Conservation (phyloP, 2,113 vertebrate species). For the Sinocyclocheilus anshuiensis region DNA sequence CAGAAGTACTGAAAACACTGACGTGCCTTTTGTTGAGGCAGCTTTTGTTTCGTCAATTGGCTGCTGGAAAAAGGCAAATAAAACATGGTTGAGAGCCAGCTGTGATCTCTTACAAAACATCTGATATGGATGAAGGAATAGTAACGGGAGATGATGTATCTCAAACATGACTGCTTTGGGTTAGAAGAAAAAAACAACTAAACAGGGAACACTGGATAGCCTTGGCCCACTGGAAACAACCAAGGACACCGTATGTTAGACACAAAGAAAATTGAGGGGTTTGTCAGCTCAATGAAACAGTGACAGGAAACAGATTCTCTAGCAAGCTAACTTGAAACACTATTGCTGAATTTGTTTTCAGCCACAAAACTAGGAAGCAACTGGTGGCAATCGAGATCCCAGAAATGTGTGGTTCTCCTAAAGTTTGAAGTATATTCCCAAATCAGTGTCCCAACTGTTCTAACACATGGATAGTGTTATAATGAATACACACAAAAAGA, state of each 20-base stretch:
- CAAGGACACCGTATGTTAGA: conserved; percentile 55
- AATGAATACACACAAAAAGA: conserved; percentile 41
- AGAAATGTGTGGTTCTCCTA: conserved; percentile 61
- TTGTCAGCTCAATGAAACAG: conserved; percentile 1
- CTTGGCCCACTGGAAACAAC: conserved; percentile 65
- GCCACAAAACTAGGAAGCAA: conserved; percentile 54
- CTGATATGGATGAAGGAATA: conserved; percentile 65
- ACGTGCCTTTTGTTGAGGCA: conserved; percentile 46
- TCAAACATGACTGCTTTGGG: conserved; percentile 58
- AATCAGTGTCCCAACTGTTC: conserved; percentile 58
- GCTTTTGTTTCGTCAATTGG: conserved; percentile 53
- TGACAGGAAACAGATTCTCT: not conserved
- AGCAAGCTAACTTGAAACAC: not conserved
- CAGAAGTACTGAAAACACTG: conserved; percentile 48
- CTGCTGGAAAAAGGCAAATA: conserved; percentile 47
- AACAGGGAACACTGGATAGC: conserved; percentile 60
- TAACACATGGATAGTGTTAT: conserved; percentile 44
- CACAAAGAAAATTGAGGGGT: not conserved
- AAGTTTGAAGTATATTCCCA: conserved; percentile 56
- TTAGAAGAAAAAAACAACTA: conserved; percentile 48
- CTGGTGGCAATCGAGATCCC: conserved; percentile 46
- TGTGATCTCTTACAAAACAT: conserved; percentile 67
- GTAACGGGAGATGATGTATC: conserved; percentile 59
- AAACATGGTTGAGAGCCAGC: conserved; percentile 57
- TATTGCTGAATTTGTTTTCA: not conserved